These are phyloP conservation scores for Rhabdomys dilectus DNA, from an alignment of 2,113 vertebrate species.

Conservation along the genomic window DNA sequence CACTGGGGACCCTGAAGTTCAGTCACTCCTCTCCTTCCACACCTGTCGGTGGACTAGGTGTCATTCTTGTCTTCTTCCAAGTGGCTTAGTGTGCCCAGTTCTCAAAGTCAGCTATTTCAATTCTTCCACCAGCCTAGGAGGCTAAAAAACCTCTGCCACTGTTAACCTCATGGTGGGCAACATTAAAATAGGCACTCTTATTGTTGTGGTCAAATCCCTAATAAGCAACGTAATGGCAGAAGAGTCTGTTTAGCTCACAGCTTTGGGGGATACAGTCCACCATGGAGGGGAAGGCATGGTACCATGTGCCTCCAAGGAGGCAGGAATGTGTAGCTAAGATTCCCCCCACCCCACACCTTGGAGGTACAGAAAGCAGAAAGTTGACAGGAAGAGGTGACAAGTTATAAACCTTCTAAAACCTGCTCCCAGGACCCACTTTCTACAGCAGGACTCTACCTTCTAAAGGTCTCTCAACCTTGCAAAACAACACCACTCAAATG, in stretches of 20 bases:
- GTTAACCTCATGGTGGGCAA: not conserved
- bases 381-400: not conserved
- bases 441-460: not conserved
- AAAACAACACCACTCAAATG: not conserved
- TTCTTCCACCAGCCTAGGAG: not conserved
- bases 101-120: not conserved
- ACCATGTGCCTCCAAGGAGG: not conserved
- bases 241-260: not conserved
- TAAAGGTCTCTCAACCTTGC: not conserved
- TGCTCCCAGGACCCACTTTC: not conserved
- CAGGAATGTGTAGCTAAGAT: too few relatives aligned
- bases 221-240: not conserved
- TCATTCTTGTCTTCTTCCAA: not conserved
- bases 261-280: not conserved
- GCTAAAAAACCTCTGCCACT: not conserved
- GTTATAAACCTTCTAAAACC: not conserved
- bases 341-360: not conserved
- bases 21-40: not conserved
- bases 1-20: not conserved
- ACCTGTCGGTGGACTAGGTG: not conserved
- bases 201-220: not conserved
- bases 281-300: not conserved
- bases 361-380: not conserved
- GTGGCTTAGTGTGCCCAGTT: rapidly evolving
- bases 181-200: too few relatives aligned